A percentile compares a stretch with the other conserved stretches of the same genome.
Conservation (phyloP, 2,888 invertebrate genomes). For the Phania funesta region DNA sequence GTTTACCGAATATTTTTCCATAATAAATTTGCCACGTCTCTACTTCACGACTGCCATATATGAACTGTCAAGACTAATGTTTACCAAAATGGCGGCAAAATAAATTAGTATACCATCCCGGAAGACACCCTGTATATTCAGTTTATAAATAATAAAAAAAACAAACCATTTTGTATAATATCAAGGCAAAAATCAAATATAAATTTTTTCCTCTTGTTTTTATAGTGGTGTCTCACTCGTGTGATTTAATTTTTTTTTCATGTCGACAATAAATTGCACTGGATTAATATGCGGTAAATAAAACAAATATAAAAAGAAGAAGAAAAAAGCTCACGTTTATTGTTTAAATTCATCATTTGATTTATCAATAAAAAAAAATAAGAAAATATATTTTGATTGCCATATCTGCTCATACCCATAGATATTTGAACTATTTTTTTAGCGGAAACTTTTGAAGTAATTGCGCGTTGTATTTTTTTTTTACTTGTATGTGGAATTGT, state of each 20-base stretch:
- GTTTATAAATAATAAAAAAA: no score
- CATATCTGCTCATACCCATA: slow-evolving; percentile 14
- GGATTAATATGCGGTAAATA: slow-evolving; percentile 59
- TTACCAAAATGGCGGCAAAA: no score
- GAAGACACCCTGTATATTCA: no score
- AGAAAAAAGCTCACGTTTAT: slow-evolving; percentile 3
- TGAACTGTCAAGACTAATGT: no score
- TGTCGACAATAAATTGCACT: slow-evolving; percentile 23
- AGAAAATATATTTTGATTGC: slow-evolving; percentile 40
- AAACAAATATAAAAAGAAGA: slow-evolving; percentile 15
- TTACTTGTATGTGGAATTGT: slow-evolving; percentile 3
- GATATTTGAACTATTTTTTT: slow-evolving; percentile 51
- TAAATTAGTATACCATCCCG: no score
- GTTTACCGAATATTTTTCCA: no score
- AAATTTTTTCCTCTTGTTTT: slow-evolving; percentile 5
- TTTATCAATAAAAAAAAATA: slow-evolving; percentile 50
- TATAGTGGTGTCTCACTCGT: slow-evolving; percentile 33
- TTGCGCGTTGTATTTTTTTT: slow-evolving; percentile 48
- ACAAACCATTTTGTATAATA: slow-evolving; percentile 34
- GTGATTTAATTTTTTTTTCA: slow-evolving; percentile 22
- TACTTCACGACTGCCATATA: no score
- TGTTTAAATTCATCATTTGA: slow-evolving; percentile 56
- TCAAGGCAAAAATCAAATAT: slow-evolving; percentile 17
- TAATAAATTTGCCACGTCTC: no score
- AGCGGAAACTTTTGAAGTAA: slow-evolving; percentile 70